These are phyloP conservation scores for Turritopsis rubra DNA, from an alignment of 30 jellyfish, hydroid and myxozoan species.

Conservation along the genomic window DNA sequence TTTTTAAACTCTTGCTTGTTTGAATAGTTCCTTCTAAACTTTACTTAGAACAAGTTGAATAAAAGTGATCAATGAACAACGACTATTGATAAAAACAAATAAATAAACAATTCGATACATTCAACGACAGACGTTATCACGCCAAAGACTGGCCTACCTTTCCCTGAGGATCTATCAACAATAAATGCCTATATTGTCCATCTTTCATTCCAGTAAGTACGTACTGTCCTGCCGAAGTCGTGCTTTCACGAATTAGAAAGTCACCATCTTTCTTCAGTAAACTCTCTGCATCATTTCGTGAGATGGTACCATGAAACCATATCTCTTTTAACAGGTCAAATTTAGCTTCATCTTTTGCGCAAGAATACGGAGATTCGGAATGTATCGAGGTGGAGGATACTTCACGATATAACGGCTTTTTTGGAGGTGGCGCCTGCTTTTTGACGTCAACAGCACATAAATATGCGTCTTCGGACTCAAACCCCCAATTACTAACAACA, in stretches of 20 bases:
- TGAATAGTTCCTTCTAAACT: no score
- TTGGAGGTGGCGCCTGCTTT: neutral
- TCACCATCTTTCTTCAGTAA: constrained; percentile 36
- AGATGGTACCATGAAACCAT: constrained; percentile 87
- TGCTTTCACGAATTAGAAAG: constrained; percentile 42
- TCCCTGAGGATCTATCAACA: constrained; percentile 80
- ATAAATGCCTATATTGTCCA: constrained; percentile 34
- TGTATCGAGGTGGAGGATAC: neutral
- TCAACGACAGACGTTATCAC: no score
- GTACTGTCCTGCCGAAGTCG: constrained; percentile 29
- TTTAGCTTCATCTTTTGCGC: neutral
- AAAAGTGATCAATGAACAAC: no score
- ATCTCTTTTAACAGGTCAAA: neutral
- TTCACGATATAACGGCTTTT: neutral
- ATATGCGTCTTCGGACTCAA: neutral
- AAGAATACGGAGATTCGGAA: neutral
- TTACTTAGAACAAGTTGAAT: no score
- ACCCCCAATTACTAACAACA: neutral
- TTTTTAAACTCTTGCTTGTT: no score
- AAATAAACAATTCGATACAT: no score
- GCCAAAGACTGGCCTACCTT: constrained; percentile 50
- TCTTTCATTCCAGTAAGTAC: constrained; percentile 53
- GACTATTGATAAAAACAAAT: no score
- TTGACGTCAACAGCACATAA: neutral
- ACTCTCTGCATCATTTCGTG: constrained; percentile 67